Base-by-base conservation (phyloP, 2,797 vertebrate species). In the Gouania willdenowi region DNA sequence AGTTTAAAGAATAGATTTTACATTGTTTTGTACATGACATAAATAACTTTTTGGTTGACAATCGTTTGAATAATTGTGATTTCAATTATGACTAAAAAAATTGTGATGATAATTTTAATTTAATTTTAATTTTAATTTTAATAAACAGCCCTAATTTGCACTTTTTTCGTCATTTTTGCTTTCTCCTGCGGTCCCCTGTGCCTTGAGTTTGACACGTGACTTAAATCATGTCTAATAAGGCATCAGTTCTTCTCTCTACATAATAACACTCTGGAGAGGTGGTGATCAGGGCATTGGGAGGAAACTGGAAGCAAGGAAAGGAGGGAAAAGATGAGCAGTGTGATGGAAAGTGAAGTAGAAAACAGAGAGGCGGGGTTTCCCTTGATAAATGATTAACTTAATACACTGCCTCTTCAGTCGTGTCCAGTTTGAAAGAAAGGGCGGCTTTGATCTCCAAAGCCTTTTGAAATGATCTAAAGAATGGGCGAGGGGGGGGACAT, bases 321-420 rank as follows among this genome's bases (percentile, higher is more conserved):
- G 41, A 34, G n/a, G 11, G 0, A 11, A 43, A 37, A 53, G 44
- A 56, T 38, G 26, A 65, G 49, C 10, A 38, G 33, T 32, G 26
- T 60, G 65, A 68, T 43, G 62, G 44, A 61, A 47, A 57, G 22
- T 57, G 48, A 33, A 48, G 47, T 41, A 43, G 23, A 36, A 27
- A 30, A 21, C 30, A 26, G 21, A 12, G 32, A 33, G 47, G 41
- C 42, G 40, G 37, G 27, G 41, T 23, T 15, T 36, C 41, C 8
- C 18, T 34, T 78, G 83, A 82, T 84, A 80, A 81, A 85, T 81
- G 68, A 83, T 82, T 79, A 79, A 67, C 71, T 72, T 76, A 81
- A 77, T 71, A 74, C 58, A 39, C 26, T 49, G 13, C 2, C 2
- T 3, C 13, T 13, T 13, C 65, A 33, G 60, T 63, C 33, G 63